Conservation (phyloP, 1,140 invertebrate genomes). For the Scaptomyza montana region DNA sequence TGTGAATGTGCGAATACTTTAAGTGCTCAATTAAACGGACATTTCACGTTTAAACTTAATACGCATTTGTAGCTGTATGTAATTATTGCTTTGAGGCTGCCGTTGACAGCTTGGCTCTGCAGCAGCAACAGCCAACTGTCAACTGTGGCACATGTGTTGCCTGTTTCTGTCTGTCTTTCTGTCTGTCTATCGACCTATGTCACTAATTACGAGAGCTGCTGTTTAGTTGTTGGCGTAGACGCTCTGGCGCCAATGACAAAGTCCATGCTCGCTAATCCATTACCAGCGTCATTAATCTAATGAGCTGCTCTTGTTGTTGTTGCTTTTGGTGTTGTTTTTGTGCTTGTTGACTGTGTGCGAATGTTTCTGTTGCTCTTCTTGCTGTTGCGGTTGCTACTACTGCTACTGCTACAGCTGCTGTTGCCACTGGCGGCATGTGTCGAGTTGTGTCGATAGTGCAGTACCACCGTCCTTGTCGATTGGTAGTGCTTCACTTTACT, state of each 20-base stretch:
- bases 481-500: slow-evolving; percentile 55
- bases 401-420: no score
- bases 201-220: slow-evolving; percentile 68
- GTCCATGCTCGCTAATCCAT: slow-evolving; percentile 74
- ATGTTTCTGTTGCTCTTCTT: slow-evolving; percentile 16
- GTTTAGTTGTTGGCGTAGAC: slow-evolving; percentile 58
- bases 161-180: not conserved
- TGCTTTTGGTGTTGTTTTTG: slow-evolving; percentile 13
- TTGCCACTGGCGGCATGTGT: slow-evolving; percentile 54
- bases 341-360: not conserved
- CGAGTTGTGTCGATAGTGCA: slow-evolving; percentile 38
- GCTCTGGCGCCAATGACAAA: slow-evolving; percentile 61
- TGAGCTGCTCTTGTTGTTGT: slow-evolving; percentile 61
- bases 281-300: slow-evolving; percentile 81
- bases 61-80: slow-evolving; percentile 23
- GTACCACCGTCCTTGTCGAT: slow-evolving; percentile 32
- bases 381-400: slow-evolving; percentile 23
- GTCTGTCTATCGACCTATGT: slow-evolving; percentile 52
- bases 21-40: slow-evolving; percentile 55
- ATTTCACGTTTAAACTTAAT: slow-evolving; percentile 40
- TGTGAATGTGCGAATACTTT: slow-evolving; percentile 34
- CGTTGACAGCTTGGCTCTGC: slow-evolving; percentile 29
- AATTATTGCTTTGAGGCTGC: slow-evolving; percentile 30
- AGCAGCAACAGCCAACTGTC: slow-evolving; percentile 2
- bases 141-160: slow-evolving; percentile 1